A percentile compares a stretch with the other conserved stretches of the same genome.
These are phyloP conservation scores for Nephrocerus scutellatus DNA, from an alignment of 2,888 invertebrate species.

Conservation along the genomic window DNA sequence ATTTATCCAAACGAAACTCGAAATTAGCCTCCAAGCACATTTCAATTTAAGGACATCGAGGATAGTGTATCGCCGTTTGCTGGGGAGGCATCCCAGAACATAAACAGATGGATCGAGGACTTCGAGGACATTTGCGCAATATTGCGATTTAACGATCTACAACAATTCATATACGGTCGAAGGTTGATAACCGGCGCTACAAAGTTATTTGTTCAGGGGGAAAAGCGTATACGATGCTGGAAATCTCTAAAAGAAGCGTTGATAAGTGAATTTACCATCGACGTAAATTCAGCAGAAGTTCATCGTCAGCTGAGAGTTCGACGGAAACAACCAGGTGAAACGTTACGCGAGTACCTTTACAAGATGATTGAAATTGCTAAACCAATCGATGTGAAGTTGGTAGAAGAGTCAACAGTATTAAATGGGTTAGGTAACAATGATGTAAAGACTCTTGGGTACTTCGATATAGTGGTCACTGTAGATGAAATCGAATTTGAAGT, in stretches of 20 bases:
- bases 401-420: no score
- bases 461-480: no score
- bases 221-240: constrained; percentile 4
- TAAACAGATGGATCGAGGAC: no score
- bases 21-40: no score
- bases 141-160: constrained; percentile 8
- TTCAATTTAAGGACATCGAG: constrained; percentile 7
- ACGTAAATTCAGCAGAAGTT: constrained; percentile 7
- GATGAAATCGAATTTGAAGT: no score
- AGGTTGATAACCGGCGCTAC: constrained; percentile 6
- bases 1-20: no score
- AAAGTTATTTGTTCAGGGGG: constrained; percentile 8
- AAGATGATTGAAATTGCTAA: constrained; percentile 13
- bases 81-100: constrained; percentile 1
- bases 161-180: constrained; percentile 7
- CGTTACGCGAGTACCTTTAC: constrained; percentile 11
- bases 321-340: constrained; percentile 7
- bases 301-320: constrained; percentile 8
- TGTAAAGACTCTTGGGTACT: no score
- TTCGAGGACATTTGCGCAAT: constrained; percentile 3
- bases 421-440: no score
- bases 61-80: constrained; percentile 3
- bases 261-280: constrained; percentile 4
- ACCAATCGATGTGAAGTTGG: constrained; percentile 8
- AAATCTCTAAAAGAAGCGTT: constrained; percentile 5